These are phyloP conservation scores for Lophura nycthemera DNA, from an alignment of 2,113 vertebrate genomes.

Conservation along the genomic window DNA sequence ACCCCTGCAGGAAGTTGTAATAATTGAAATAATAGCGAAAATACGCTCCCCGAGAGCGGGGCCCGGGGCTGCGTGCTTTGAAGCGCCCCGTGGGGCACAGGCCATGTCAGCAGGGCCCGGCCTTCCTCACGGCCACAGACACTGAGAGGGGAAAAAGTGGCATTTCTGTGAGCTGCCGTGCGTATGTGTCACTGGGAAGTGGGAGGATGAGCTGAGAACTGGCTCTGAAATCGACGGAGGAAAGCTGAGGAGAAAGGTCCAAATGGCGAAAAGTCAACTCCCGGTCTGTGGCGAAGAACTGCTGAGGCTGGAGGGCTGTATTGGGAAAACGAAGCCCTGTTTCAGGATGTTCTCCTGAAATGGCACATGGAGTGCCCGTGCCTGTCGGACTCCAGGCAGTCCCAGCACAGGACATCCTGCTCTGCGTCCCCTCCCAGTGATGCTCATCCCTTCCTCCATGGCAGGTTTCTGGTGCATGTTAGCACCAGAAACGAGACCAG, in stretches of 20 bases:
- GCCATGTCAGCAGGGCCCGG: not conserved
- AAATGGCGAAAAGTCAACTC: not conserved
- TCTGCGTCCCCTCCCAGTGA: accelerated
- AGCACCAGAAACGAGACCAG: not conserved
- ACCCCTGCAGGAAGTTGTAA: slow-evolving; percentile 85
- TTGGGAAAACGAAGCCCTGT: slow-evolving; percentile 34
- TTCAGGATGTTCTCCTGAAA: not conserved
- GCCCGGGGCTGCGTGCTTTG: slow-evolving; percentile 63
- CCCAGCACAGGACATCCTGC: not conserved
- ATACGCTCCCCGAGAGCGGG: slow-evolving; percentile 67
- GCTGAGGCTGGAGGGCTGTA: slow-evolving; percentile 23
- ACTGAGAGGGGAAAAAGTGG: not conserved
- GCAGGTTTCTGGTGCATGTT: not conserved
- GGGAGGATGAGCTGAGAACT: not conserved
- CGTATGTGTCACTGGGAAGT: not conserved
- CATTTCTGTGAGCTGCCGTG: not conserved
- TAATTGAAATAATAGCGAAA: slow-evolving; percentile 83
- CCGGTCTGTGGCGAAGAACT: slow-evolving; percentile 23
- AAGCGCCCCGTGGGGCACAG: slow-evolving; percentile 26
- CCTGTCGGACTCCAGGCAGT: not conserved
- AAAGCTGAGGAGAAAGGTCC: not conserved
- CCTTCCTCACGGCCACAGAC: not conserved
- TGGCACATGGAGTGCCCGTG: not conserved
- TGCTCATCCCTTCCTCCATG: not conserved
- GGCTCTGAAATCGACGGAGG: not conserved